These are phyloP conservation scores for Parnassius apollo DNA, from an alignment of 2,888 invertebrate species.

Conservation along the genomic window DNA sequence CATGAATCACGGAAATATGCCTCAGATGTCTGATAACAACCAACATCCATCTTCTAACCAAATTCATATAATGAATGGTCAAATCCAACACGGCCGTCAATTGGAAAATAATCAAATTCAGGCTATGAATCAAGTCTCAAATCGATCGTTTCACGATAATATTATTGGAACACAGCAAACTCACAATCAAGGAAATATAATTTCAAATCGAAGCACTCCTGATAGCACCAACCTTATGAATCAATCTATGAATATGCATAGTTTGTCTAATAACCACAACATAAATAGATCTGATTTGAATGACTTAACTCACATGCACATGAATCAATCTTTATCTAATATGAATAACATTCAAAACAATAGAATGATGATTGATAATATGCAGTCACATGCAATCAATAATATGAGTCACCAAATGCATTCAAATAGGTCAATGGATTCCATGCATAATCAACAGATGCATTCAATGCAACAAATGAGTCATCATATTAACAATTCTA, in stretches of 20 bases:
- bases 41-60: conserved; percentile 63
- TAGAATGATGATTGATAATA: conserved; percentile 71
- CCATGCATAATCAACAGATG: conserved; percentile 66
- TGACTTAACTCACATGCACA: conserved; percentile 71
- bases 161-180: conserved; percentile 56
- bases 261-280: conserved; percentile 57
- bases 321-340: conserved; percentile 64
- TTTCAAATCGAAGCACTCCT: conserved; percentile 63
- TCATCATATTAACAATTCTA: conserved; percentile 62
- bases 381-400: conserved; percentile 66
- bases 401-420: conserved; percentile 69
- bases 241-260: conserved; percentile 70
- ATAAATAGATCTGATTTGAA: conserved; percentile 61
- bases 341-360: conserved; percentile 70
- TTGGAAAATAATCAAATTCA: conserved; percentile 64
- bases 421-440: conserved; percentile 66
- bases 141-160: conserved; percentile 67
- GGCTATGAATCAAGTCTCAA: conserved; percentile 57
- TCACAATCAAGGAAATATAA: conserved; percentile 59
- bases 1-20: conserved; percentile 66
- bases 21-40: conserved; percentile 63
- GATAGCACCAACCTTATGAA: conserved; percentile 63
- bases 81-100: conserved; percentile 70
- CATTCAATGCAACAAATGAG: conserved; percentile 73
- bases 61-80: conserved; percentile 76